Evolutionary conservation across 2,888 invertebrate genomes (phyloP), one percentile per base, ranked within the genome.

Genomic region (Corythucha ciliata): DNA sequence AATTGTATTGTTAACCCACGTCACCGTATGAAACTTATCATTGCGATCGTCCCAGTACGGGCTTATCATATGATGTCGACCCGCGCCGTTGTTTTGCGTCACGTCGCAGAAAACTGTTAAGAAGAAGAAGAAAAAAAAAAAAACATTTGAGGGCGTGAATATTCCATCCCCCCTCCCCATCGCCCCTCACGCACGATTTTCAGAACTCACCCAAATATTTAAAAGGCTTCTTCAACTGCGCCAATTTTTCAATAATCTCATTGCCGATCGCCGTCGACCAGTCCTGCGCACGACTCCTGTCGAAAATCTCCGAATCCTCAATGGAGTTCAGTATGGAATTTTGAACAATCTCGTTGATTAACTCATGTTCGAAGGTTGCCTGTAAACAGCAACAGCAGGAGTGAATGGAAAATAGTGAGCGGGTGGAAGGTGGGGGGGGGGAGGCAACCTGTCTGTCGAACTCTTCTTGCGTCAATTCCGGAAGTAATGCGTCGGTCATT

Each of bases 51-150:
- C 51, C 51, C 51, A 51, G 22, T 34, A 33, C 3, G 51, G 27
- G 10, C 44, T 51, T 12, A 51, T 10, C 7, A 18, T 25, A 18
- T 51, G 51, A 24, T 44, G 51, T 37, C 42, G 42, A 18, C 24
- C 51, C n/a, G 25, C 40, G 6, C 51, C 51, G 14, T 20, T 24
- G 26, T 51, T 51, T 44, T 51, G 51, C 16, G 29, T 12, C 8
- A 51, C 44, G 16, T 51, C 51, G n/a, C 51, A 51, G 27, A 51
- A 51, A 10, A 51, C 51, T 51, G 44, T 1, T 36, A 51, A 10
- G 8, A 29, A n/a, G n/a, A n/a, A n/a, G n/a, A n/a, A n/a, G n/a
- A n/a, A n/a, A n/a, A n/a, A n/a, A n/a, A n/a, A n/a, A n/a, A n/a
- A n/a, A n/a, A n/a, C n/a, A n/a, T n/a, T n/a, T n/a, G n/a, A n/a